Base-by-base conservation (phyloP, 1,140 invertebrate species). In the Papilio machaon region DNA sequence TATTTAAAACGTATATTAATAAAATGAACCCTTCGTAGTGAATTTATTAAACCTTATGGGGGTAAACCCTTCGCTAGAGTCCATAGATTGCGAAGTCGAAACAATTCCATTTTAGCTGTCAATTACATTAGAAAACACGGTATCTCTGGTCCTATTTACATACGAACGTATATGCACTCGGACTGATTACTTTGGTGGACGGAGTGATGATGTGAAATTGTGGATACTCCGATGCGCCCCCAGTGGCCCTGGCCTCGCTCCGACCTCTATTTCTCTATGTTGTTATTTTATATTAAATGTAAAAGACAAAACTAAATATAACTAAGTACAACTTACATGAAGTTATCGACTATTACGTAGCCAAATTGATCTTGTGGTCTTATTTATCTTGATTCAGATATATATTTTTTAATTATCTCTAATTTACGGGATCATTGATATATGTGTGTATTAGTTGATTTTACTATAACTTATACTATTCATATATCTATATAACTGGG, bases 41-140 rank as follows among this genome's bases (percentile, higher is more conserved):
- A 4, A 19, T 17, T 10, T 76, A 52, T 76, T 76, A 76, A 76
- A 76, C 7, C n/a, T 19, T 52, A 47, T 35, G 19, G 46, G 73
- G 74, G 43, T 17, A 15, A 52, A 47, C 74, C 47, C 74, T 76
- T 11, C 73, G n/a, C 10, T 52, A 76, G 74, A 52, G 74, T 76
- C 74, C 74, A 76, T 76, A 76, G 74, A 76, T 76, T 35, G 74
- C 74, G 75, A 74, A 80, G 67, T 85, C 83, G 86, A 89, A 88
- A 87, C 87, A 89, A 88, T 90, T 85, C 86, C 84, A 87, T 90
- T 90, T 76, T 92, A 77, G 80, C 85, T 83, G 87, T 91, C 91
- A 90, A 93, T 93, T 91, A 89, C 91, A 91, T 91, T 93, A 93
- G 91, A 91, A 90, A 90, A 89, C 88, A 89, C 84, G 87, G 74